Conservation (phyloP, 2,888 invertebrate species). For the Cerceris ruficornis region DNA sequence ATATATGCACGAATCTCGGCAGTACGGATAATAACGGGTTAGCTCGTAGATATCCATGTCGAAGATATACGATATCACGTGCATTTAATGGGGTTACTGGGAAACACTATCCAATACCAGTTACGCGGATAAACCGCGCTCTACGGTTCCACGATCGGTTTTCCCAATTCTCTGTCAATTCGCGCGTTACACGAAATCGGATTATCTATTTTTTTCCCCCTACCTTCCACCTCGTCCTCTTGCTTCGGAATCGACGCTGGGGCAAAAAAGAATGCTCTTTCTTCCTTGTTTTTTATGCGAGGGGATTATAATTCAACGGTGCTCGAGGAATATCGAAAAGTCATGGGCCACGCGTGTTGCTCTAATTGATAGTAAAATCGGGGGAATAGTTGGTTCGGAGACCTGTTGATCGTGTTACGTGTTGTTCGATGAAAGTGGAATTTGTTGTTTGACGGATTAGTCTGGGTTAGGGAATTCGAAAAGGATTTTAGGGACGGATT, state of each 20-base stretch:
- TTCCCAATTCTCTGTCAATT: constrained; percentile 7
- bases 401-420: constrained; percentile 44
- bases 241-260: too few relatives aligned
- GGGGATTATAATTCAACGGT: too few relatives aligned
- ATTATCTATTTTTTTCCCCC: neutral
- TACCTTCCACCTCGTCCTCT: too few relatives aligned
- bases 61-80: constrained; percentile 61
- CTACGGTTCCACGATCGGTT: constrained; percentile 26
- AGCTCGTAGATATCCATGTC: constrained; percentile 44
- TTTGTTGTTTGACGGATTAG: too few relatives aligned
- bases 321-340: too few relatives aligned
- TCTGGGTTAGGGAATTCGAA: too few relatives aligned
- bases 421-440: neutral
- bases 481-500: too few relatives aligned
- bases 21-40: constrained; percentile 46
- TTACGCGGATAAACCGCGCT: constrained; percentile 62
- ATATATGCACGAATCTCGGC: constrained; percentile 40
- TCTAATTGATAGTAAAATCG: neutral
- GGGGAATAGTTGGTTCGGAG: neutral
- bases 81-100: constrained; percentile 57
- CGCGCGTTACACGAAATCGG: neutral
- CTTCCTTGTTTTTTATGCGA: too few relatives aligned
- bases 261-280: too few relatives aligned
- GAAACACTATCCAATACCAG: constrained; percentile 65
- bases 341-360: neutral